Percentiles rank a stretch among this genome's conserved stretches.
Evolutionary conservation across 2,797 vertebrate genomes (phyloP).

Genomic region (Vespertilio murinus): DNA sequence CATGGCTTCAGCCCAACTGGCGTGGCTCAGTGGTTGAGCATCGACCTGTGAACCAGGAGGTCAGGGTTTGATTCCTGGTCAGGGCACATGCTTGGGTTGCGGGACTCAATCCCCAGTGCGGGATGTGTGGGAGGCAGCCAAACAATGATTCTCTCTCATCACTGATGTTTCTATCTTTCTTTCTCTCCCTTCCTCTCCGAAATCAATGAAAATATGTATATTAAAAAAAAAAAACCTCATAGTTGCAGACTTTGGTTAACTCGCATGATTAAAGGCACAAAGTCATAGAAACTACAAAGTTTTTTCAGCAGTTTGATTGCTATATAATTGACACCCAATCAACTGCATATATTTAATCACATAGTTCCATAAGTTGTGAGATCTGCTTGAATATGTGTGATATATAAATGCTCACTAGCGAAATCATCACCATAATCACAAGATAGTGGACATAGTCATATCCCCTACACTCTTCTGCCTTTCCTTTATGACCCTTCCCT

Average conservation of each 20-base stretch:
- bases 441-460: not conserved
- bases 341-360: not conserved
- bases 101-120: too few relatives aligned
- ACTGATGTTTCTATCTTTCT: too few relatives aligned
- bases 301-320: constrained; percentile 25
- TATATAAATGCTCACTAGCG: not conserved
- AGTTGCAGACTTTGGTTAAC: not conserved
- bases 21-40: too few relatives aligned
- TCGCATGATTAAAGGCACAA: not conserved
- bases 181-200: too few relatives aligned
- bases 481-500: not conserved
- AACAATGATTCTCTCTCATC: too few relatives aligned
- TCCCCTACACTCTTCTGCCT: not conserved
- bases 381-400: not conserved
- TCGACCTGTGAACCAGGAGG: too few relatives aligned
- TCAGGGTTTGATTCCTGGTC: too few relatives aligned
- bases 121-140: too few relatives aligned
- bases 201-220: too few relatives aligned
- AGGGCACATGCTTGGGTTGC: too few relatives aligned
- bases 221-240: too few relatives aligned
- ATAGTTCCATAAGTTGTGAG: not conserved
- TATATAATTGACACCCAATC: not conserved
- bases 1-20: not conserved
- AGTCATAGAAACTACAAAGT: not conserved
- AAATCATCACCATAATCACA: not conserved